Conservation (phyloP, 2,113 vertebrate species). For the Bufo bufo region DNA sequence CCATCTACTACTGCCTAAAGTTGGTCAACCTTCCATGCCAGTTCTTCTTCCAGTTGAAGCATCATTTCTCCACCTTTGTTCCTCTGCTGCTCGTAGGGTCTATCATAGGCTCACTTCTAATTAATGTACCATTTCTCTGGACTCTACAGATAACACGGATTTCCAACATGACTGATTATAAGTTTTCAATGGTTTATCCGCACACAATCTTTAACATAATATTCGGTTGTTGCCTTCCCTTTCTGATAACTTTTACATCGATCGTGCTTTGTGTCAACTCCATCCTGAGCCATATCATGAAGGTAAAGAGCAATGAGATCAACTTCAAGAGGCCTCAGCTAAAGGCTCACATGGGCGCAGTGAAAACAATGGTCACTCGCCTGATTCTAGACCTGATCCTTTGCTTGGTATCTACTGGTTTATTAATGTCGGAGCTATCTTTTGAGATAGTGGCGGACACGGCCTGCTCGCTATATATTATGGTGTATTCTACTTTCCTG, state of each 20-base stretch:
- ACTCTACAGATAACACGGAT: neutral
- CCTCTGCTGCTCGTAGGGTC: neutral
- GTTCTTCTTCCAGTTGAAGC: neutral
- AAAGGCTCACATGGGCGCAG: neutral
- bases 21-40: neutral
- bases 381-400: neutral
- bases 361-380: neutral
- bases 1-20: slow-evolving; percentile 27
- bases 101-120: neutral
- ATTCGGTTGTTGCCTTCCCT: neutral
- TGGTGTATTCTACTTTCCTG: neutral
- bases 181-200: neutral
- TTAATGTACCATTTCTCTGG: neutral
- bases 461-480: neutral
- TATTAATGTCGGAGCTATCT: neutral
- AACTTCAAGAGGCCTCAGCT: slow-evolving; percentile 1
- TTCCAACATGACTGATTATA: neutral
- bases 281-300: neutral
- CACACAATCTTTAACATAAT: neutral
- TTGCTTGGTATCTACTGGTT: neutral
- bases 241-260: neutral
- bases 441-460: neutral
- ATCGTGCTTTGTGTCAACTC: neutral
- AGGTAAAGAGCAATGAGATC: neutral
- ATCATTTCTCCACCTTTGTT: neutral